Evolutionary conservation across 2,113 vertebrate species (phyloP).

Genomic region (Nibea albiflora): DNA sequence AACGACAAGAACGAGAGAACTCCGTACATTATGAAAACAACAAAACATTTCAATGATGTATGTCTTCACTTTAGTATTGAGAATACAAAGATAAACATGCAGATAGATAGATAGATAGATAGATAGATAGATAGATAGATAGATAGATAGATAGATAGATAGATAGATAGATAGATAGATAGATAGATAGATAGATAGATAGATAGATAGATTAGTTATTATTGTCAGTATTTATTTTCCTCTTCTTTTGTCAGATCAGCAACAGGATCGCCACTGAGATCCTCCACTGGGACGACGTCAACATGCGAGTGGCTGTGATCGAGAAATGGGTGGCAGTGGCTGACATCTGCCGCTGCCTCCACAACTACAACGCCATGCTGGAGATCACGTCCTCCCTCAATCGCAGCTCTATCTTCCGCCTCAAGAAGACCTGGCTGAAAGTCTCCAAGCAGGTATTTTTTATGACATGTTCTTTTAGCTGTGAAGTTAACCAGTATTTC

Average conservation of each 20-base stretch:
- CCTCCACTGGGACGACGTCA: slow-evolving; percentile 91
- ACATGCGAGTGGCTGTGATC: slow-evolving; percentile 86
- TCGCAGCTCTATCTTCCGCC: slow-evolving; percentile 96
- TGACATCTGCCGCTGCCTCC: slow-evolving; percentile 96
- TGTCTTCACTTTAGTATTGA: slow-evolving; percentile 57
- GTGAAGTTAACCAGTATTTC: neutral
- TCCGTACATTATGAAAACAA: slow-evolving; percentile 97
- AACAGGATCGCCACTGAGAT: slow-evolving; percentile 97
- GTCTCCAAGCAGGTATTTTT: slow-evolving; percentile 95
- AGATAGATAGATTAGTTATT: neutral
- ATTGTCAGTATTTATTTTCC: neutral
- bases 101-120: too few relatives aligned
- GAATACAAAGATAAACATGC: neutral
- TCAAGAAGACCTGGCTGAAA: slow-evolving; percentile 99
- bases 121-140: too few relatives aligned
- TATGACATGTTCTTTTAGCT: neutral
- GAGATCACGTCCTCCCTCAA: slow-evolving; percentile 98
- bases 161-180: neutral
- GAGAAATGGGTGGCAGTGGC: slow-evolving; percentile 99
- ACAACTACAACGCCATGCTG: slow-evolving; percentile 98
- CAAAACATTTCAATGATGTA: slow-evolving; percentile 98
- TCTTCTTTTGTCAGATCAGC: slow-evolving; percentile 86
- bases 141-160: neutral
- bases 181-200: neutral
- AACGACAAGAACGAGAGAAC: slow-evolving; percentile 95